Base-by-base conservation (phyloP, 2,113 vertebrate species). In the Percopsis transmontana region DNA sequence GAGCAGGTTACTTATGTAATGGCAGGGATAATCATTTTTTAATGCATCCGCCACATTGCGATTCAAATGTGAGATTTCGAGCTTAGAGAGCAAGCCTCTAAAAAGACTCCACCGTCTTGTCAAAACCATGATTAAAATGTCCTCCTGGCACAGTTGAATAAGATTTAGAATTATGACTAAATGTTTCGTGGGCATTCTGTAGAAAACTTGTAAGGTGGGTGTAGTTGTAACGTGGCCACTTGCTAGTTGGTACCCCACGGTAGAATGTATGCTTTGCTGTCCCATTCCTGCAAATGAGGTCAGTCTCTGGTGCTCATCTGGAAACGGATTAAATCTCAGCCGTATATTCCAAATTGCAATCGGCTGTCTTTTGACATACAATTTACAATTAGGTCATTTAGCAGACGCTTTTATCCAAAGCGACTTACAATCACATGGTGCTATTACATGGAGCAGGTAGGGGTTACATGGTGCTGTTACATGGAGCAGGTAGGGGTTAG, bases 281-380 rank as follows among this genome's bases (percentile, higher is more conserved):
- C 41, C 64, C 51, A 58, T 53, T 41, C 39, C 19, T 69, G 42
- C 71, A 72, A 76, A 86, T 80, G 72, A 84, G 77, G 83, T 83
- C 73, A 72, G 24, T 33, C 62, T 67, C 24, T 60, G 38, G 48
- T 54, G 66, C 51, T 67, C 70, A 59, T 54, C 79, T 80, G 82
- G 81, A 83, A 85, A 80, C 64, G 33, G 72, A 79, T 83, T 82
- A 16, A 84, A 77, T 72, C 76, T 73, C 18, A 66, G 66, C 52
- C 42, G 63, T 67, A 68, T 74, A 73, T 81, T 74, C 74, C 52
- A 70, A 62, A 74, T 66, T 53, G 73, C 67, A 71, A 21, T 54
- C 51, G 15, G 44, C 62, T 58, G 62, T 65, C 51, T 64, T 66
- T 62, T 61, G 66, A 57, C 62, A 38, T 56, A 54, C 64, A 67